Conservation (phyloP, 2,888 invertebrate species). For the Agrochola circellaris region DNA sequence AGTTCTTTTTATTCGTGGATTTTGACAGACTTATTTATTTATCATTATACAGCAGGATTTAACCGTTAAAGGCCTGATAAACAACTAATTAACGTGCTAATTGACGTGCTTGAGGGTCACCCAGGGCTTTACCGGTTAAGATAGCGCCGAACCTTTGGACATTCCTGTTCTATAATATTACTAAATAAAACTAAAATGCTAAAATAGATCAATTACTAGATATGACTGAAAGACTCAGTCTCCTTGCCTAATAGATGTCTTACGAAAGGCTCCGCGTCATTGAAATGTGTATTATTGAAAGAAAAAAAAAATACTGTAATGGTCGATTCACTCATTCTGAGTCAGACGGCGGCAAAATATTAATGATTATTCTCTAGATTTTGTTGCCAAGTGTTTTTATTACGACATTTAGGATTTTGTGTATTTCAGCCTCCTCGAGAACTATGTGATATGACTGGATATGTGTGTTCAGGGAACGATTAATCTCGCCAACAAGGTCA, state of each 20-base stretch:
- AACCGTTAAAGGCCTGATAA: too few species aligned
- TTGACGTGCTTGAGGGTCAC: too few species aligned
- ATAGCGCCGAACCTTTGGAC: not conserved
- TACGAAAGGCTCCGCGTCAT: constrained; percentile 43
- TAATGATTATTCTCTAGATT: constrained; percentile 47
- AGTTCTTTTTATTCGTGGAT: not conserved
- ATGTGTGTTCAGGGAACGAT: constrained; percentile 14
- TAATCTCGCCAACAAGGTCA: constrained; percentile 35
- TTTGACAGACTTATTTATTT: not conserved
- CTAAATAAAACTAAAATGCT: constrained; percentile 2
- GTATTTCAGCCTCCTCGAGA: constrained; percentile 14
- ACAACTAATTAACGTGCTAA: too few species aligned
- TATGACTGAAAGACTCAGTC: constrained; percentile 20
- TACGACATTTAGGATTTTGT: constrained; percentile 28
- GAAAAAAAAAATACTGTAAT: constrained; percentile 35
- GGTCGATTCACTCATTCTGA: constrained; percentile 45
- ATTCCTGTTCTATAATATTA: not conserved
- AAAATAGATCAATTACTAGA: constrained; percentile 18
- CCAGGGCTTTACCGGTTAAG: too few species aligned
- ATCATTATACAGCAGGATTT: not conserved
- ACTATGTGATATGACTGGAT: constrained; percentile 23
- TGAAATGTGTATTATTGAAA: constrained; percentile 45
- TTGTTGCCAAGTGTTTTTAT: constrained; percentile 56
- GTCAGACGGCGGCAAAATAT: constrained; percentile 49
- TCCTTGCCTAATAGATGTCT: constrained; percentile 41